Evolutionary conservation across 2,888 invertebrate species (phyloP).

Genomic region (Sarcophaga caerulescens): DNA sequence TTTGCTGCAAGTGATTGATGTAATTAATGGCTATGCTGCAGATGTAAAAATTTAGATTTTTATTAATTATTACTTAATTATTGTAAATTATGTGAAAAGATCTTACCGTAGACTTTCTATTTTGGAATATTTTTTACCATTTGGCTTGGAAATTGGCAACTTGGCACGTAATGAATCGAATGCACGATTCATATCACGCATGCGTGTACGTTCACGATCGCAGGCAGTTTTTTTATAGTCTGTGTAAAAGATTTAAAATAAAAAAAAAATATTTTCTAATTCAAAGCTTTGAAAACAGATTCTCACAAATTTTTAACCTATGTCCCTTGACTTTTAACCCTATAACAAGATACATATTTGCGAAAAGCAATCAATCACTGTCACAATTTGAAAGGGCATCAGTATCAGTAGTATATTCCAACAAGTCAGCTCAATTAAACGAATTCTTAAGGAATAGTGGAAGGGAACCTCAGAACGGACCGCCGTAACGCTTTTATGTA

Average conservation of each 20-base stretch:
- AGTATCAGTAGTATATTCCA: no score
- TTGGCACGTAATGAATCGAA: slow-evolving; percentile 89
- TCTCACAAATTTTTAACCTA: no score
- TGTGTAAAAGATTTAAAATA: slow-evolving; percentile 74
- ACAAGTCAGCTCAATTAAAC: no score
- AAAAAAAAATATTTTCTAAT: no score
- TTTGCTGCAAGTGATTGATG: slow-evolving; percentile 86
- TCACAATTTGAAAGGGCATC: no score
- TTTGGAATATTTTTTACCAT: slow-evolving; percentile 92
- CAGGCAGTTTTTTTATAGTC: slow-evolving; percentile 93
- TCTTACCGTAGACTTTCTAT: slow-evolving; percentile 89
- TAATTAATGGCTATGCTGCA: slow-evolving; percentile 88
- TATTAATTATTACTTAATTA: slow-evolving; percentile 3
- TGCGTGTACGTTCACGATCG: slow-evolving; percentile 90
- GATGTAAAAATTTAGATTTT: not conserved
- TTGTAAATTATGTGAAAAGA: not conserved
- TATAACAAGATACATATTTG: no score
- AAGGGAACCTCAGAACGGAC: no score
- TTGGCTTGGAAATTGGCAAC: slow-evolving; percentile 89
- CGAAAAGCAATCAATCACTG: no score
- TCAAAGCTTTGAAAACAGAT: no score
- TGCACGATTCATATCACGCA: slow-evolving; percentile 93
- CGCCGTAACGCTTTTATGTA: no score
- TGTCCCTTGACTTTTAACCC: no score
- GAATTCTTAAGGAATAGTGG: no score